These are phyloP conservation scores for Dasyprocta punctata DNA, from an alignment of 2,113 vertebrate genomes.

Conservation along the genomic window DNA sequence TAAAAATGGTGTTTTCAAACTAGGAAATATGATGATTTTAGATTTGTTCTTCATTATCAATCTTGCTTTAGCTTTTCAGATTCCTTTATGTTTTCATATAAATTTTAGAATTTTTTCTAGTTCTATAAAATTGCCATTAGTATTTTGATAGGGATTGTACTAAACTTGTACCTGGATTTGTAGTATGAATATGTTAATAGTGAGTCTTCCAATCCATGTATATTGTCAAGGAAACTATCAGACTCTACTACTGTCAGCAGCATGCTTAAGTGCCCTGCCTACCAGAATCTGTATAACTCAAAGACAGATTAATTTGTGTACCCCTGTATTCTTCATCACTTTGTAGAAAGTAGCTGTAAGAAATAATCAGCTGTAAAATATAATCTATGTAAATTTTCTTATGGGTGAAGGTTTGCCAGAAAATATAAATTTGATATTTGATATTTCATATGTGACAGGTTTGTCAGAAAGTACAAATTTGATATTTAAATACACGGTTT, in stretches of 20 bases:
- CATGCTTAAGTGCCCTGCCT: neutral
- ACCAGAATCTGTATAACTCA: neutral
- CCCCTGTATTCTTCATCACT: neutral
- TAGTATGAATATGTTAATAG: neutral
- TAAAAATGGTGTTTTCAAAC: neutral
- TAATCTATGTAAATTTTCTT: neutral
- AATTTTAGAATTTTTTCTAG: neutral
- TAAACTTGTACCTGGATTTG: neutral
- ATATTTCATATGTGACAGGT: too few relatives aligned
- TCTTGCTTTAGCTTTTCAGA: neutral
- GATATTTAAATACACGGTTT: neutral
- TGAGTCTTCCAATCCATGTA: neutral
- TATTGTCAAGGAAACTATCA: neutral
- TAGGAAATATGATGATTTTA: neutral
- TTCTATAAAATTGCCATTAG: neutral
- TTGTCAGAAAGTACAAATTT: neutral
- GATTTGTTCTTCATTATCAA: neutral
- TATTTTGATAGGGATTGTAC: neutral
- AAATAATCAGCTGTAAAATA: neutral
- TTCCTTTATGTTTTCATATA: neutral
- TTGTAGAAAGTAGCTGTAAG: neutral
- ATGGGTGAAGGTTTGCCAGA: neutral
- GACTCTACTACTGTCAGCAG: neutral
- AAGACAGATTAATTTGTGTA: neutral
- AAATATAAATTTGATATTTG: neutral